Evolutionary conservation across 2,888 invertebrate genomes (phyloP), one percentile per base, ranked within the genome.

Genomic region (Temnothorax rugatulus): DNA sequence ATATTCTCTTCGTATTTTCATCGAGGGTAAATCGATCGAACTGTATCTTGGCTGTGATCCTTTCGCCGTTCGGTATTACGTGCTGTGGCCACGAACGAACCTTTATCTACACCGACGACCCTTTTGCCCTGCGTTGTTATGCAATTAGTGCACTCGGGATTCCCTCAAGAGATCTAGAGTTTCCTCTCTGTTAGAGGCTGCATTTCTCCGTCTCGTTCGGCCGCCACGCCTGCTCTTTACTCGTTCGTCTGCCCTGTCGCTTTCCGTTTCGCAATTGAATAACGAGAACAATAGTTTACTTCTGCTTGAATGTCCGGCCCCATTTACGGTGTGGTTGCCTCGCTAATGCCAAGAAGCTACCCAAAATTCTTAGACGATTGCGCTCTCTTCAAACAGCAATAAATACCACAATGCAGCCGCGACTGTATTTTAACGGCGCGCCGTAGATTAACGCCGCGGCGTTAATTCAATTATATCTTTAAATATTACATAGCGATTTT

Each of bases 141-240:
- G 91, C 91, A 92, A 93, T 93, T 93, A 93, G 92, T 89, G 87
- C 89, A 90, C 89, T 91, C 85, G 74, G 84, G 84, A 90, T 89
- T 89, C 86, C 85, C 89, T 89, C 83, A 86, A 87, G 90, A 85
- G 89, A 86, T 86, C 74, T 84, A 66, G 84, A 87, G 85, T 89
- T 85, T 85, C 86, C 84, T 84, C 83, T 63, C 71, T 81, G 83
- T 75, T 81, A 61, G 81, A 73, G 75, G 64, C 73, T 54, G 64
- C 74, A 76, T 68, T 71, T 74, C 84, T 82, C 77, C 61, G 69
- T 77, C 75, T 82, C 82, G 76, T 83, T 29, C 5, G 66, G 18
- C 64, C 64, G 73, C 57, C 64, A 59, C n/a, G 50, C 84, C 69
- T 74, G 64, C 81, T 84, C 81, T 75, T 82, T 86, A 79, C 85